These are phyloP conservation scores for Gadus chalcogrammus DNA, from an alignment of 2,113 vertebrate genomes.

Conservation along the genomic window DNA sequence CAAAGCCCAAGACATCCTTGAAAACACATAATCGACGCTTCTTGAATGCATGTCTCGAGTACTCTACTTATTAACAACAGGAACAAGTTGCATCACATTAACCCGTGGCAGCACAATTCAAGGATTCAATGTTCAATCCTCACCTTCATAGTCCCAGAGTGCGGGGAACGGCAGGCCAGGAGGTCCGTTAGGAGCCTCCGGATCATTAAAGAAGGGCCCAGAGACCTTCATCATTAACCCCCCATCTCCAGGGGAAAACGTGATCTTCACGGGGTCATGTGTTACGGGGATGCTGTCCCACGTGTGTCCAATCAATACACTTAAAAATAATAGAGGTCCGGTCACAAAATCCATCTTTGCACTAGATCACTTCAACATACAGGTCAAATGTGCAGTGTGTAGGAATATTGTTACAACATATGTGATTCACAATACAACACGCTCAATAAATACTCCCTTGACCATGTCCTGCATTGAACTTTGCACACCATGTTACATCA, in stretches of 20 bases:
- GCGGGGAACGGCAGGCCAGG: slow-evolving; percentile 76
- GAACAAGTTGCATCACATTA: too few relatives aligned
- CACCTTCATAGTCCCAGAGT: slow-evolving; percentile 92
- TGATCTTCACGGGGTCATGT: slow-evolving; percentile 74
- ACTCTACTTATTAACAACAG: not conserved
- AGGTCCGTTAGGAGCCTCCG: slow-evolving; percentile 75
- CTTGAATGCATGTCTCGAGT: not conserved
- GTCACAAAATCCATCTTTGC: slow-evolving; percentile 76
- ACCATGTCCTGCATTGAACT: too few relatives aligned
- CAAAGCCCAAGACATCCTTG: too few relatives aligned
- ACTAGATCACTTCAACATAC: too few relatives aligned
- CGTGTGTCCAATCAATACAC: slow-evolving; percentile 66
- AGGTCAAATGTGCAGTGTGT: too few relatives aligned
- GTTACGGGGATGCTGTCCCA: slow-evolving; percentile 80
- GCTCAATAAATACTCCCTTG: too few relatives aligned
- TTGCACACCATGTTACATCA: too few relatives aligned
- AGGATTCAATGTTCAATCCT: not conserved
- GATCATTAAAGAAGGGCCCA: slow-evolving; percentile 87
- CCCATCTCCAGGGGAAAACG: slow-evolving; percentile 64
- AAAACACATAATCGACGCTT: not conserved
- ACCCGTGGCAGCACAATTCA: too few relatives aligned
- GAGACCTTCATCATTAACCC: slow-evolving; percentile 78
- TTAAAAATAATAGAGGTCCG: too few relatives aligned
- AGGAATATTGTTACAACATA: not conserved
- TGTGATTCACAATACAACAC: too few relatives aligned